A percentile compares a stretch with the other conserved stretches of the same genome.
These are phyloP conservation scores for Pasiphila rectangulata DNA, from an alignment of 2,888 invertebrate genomes.

Conservation along the genomic window DNA sequence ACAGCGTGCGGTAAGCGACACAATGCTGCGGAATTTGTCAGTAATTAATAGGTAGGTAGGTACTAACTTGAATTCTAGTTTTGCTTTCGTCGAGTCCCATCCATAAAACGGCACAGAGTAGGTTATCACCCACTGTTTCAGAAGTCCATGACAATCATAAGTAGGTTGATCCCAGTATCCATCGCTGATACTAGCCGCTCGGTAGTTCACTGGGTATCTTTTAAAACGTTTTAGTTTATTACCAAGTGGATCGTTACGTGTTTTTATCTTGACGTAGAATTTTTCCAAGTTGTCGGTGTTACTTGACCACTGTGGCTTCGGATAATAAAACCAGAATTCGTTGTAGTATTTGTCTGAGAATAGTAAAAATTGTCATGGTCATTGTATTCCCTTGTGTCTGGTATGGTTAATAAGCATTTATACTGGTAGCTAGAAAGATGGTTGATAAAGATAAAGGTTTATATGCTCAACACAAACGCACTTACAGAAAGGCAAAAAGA, in stretches of 20 bases:
- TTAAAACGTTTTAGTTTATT: neutral
- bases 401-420: neutral
- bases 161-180: neutral
- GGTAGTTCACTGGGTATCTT: slow-evolving; percentile 1
- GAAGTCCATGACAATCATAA: slow-evolving; percentile 87
- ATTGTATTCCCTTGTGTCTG: neutral
- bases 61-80: slow-evolving; percentile 1
- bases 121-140: slow-evolving; percentile 96
- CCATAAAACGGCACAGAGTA: slow-evolving; percentile 98
- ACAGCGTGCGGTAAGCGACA: no score
- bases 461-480: no score
- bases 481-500: no score
- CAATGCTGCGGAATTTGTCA: no score
- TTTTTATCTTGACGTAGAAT: neutral
- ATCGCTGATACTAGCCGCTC: neutral
- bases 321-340: neutral
- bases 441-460: no score
- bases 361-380: neutral
- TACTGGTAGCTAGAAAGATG: no score
- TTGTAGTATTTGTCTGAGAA: neutral
- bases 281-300: neutral
- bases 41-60: no score
- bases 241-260: neutral
- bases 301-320: neutral
- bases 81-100: slow-evolving; percentile 82